A percentile compares a stretch with the other conserved stretches of the same genome.
Evolutionary conservation across 2,113 vertebrate genomes (phyloP).

Genomic region (Hucho hucho): DNA sequence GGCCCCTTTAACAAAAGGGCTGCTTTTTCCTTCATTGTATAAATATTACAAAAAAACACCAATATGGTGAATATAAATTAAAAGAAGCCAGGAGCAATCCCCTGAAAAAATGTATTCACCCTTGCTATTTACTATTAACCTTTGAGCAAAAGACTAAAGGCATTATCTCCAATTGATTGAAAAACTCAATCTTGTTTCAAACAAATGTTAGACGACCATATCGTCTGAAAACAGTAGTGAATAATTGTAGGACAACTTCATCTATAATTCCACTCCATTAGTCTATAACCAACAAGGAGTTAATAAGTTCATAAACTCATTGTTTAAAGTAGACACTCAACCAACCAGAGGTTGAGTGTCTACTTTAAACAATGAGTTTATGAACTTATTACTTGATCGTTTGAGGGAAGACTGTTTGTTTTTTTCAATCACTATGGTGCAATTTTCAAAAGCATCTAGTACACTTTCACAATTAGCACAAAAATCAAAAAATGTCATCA

Average conservation of each 20-base stretch:
- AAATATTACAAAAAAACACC: conserved; percentile 68
- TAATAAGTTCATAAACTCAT: not conserved
- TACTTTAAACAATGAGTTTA: no score
- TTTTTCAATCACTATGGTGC: no score
- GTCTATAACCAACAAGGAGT: not conserved
- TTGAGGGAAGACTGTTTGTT: not conserved
- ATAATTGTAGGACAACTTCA: conserved; percentile 40
- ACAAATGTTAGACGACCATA: conserved; percentile 15
- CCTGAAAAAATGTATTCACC: conserved; percentile 10
- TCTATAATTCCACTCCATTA: not conserved
- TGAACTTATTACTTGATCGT: not conserved
- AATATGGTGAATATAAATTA: conserved; percentile 73
- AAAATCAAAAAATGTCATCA: no score
- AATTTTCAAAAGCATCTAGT: no score
- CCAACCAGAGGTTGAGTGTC: not conserved
- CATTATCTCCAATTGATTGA: conserved; percentile 16
- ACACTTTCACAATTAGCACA: no score
- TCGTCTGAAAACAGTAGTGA: conserved; percentile 27
- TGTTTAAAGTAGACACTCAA: not conserved
- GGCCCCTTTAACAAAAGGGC: conserved; percentile 14
- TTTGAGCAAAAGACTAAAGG: conserved; percentile 23
- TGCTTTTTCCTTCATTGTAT: conserved; percentile 54
- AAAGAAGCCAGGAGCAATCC: conserved; percentile 42
- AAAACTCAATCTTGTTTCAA: conserved; percentile 8
- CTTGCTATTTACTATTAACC: conserved; percentile 8